phyloP scores from a whole-genome alignment of 2,888 invertebrate species.

The Andrena flavipes region DNA sequence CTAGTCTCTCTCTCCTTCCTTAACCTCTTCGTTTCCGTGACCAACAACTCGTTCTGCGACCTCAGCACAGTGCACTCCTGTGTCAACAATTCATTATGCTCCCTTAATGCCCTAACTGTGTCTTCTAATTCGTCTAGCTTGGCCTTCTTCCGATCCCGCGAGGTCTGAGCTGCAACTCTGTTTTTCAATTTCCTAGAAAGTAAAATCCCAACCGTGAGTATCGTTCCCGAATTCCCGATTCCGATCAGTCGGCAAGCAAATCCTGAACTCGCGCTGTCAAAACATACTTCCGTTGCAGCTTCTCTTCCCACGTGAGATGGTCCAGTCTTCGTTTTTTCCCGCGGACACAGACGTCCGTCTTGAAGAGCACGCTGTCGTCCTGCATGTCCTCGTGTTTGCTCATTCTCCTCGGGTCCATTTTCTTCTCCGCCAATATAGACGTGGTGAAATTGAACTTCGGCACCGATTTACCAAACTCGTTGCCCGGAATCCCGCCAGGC shows the following conservation, averaged over 20 bases:
- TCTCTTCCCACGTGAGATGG: conserved; percentile 94
- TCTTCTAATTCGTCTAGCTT: conserved; percentile 95
- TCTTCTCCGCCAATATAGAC: conserved; percentile 75
- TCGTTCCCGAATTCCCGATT: no score
- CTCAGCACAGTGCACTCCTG: conserved; percentile 89
- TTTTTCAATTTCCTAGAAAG: conserved; percentile 94
- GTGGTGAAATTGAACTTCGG: conserved; percentile 77
- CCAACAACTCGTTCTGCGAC: conserved; percentile 89
- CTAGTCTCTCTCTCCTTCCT: conserved; percentile 86
- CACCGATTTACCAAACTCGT: conserved; percentile 58
- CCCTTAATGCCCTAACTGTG: conserved; percentile 88
- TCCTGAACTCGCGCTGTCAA: no score
- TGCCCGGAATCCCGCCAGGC: conserved; percentile 53
- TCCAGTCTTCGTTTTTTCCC: conserved; percentile 92
- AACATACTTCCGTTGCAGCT: conserved; percentile 94
- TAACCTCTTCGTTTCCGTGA: conserved; percentile 88
- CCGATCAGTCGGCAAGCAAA: no score
- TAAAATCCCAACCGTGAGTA: background rate
- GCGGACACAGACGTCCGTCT: conserved; percentile 77
- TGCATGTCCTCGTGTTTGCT: conserved; percentile 40
- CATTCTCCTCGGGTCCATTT: conserved; percentile 64
- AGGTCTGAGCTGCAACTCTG: conserved; percentile 98
- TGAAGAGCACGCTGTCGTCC: conserved; percentile 65
- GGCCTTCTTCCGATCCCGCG: conserved; percentile 97
- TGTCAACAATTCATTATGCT: conserved; percentile 88